Evolutionary conservation across 2,797 vertebrate species (phyloP), one percentile per base, ranked within the genome.

Genomic region (Hoplostethus atlanticus): DNA sequence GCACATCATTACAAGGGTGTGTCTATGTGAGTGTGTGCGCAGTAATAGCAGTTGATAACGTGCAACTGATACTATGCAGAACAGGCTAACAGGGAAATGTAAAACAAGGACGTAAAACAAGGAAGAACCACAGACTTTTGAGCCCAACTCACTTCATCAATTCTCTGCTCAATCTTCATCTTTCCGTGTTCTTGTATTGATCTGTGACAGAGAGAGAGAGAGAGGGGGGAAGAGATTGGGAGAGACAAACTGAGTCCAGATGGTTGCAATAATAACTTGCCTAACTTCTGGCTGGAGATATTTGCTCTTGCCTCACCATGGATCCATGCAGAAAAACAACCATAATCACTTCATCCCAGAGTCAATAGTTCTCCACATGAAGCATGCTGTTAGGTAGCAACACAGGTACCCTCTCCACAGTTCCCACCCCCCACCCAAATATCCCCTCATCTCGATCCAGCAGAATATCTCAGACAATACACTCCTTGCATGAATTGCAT

Each of bases 141-240:
- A 12, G 36, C 71, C 2, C 25, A 60, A 97, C 97, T 91, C 85
- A 99, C 98, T 93, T 99, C 98, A 86, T 99, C 96, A 86, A 99
- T 98, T 93, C 93, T 97, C 89, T 95, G 96, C 75, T 98, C 96
- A 76, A 99, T 94, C 90, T 96, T 97, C 76, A 97, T 90, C 77
- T 98, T 96, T 17, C 96, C 94, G 0, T 96, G 95, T 87, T 99
- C 97, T 90, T 99, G 98, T 86, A 98, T 93, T 83, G 96, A 96
- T 92, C 97, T 99, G 66, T 13, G 48, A 72, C 12, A 53, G 63
- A 13, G 7, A 21, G 4, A 64, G n/a, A 57, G 9, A 57, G 40
- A 71, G 7, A 36, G 21, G 1, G 21, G 21, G 21, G 6, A 62
- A 47, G 6, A 50, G 21, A 47, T 4, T 2, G 12, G 12, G 16